Percentiles rank a stretch among this genome's conserved stretches.
Evolutionary conservation across 1,140 invertebrate species (phyloP).

Genomic region (Antheraea pernyi): DNA sequence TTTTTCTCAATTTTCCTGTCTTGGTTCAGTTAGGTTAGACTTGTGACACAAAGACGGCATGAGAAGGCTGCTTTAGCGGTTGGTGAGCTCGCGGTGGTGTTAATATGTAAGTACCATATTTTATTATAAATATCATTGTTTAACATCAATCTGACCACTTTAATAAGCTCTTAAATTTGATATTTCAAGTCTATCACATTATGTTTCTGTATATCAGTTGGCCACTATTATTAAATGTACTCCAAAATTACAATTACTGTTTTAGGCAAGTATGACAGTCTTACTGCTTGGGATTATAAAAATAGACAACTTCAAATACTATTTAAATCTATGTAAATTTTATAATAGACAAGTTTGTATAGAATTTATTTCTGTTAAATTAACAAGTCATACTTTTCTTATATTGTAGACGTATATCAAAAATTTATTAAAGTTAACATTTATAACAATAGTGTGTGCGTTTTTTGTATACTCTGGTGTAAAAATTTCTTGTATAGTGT

Average conservation of each 20-base stretch:
- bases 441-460: constrained; percentile 26
- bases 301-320: constrained; percentile 1
- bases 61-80: too few species aligned
- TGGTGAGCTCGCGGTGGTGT: too few species aligned
- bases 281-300: constrained; percentile 7
- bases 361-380: neutral
- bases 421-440: constrained; percentile 19
- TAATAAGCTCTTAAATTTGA: constrained; percentile 34
- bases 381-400: constrained; percentile 14
- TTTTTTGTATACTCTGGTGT: constrained; percentile 33
- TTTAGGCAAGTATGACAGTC: constrained; percentile 1
- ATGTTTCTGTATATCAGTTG: constrained; percentile 31
- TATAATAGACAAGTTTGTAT: constrained; percentile 8
- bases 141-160: constrained; percentile 28
- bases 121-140: constrained; percentile 36
- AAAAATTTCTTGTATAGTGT: constrained; percentile 32
- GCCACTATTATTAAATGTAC: constrained; percentile 26
- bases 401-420: constrained; percentile 44
- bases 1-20: too few species aligned
- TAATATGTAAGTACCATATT: neutral
- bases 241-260: constrained; percentile 20
- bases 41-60: too few species aligned
- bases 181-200: constrained; percentile 33
- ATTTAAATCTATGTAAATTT: constrained; percentile 9
- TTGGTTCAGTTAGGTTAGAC: too few species aligned